A percentile compares a stretch with the other conserved stretches of the same genome.
phyloP scores from a whole-genome alignment of 2,113 vertebrate species.

The Casuarius casuarius region DNA sequence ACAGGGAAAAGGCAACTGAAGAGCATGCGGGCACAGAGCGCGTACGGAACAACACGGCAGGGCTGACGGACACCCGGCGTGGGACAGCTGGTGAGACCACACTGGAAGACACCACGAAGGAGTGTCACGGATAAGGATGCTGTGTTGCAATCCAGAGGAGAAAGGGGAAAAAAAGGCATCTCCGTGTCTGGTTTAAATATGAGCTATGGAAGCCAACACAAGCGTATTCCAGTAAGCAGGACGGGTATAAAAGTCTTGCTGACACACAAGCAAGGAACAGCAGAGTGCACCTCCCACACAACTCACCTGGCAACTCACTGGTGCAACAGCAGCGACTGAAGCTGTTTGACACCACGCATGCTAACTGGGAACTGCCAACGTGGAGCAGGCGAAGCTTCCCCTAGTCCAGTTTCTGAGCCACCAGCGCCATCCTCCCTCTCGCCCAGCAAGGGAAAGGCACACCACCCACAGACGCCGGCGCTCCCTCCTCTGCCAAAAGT shows the following conservation, averaged over 20 bases:
- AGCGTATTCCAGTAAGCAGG: neutral
- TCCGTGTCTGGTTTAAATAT: neutral
- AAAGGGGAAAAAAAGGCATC: neutral
- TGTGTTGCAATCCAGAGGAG: neutral
- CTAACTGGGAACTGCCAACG: too few species aligned
- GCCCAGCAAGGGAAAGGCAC: neutral
- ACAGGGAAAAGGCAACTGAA: neutral
- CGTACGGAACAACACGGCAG: neutral
- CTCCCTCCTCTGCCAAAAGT: neutral
- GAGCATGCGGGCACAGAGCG: neutral
- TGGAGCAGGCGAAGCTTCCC: neutral
- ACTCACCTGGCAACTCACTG: neutral
- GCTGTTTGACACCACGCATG: fast-evolving
- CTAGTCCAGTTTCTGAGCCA: neutral
- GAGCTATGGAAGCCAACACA: neutral
- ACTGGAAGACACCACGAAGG: neutral
- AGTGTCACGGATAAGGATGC: fast-evolving
- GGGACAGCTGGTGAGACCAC: neutral
- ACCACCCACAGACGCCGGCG: neutral
- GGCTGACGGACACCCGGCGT: neutral
- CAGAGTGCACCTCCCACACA: fast-evolving
- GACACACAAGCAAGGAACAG: fast-evolving
- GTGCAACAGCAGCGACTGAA: neutral
- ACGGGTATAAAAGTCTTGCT: neutral
- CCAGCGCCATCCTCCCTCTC: neutral